Conservation (phyloP, 2,797 vertebrate species). For the Antennarius maculatus region DNA sequence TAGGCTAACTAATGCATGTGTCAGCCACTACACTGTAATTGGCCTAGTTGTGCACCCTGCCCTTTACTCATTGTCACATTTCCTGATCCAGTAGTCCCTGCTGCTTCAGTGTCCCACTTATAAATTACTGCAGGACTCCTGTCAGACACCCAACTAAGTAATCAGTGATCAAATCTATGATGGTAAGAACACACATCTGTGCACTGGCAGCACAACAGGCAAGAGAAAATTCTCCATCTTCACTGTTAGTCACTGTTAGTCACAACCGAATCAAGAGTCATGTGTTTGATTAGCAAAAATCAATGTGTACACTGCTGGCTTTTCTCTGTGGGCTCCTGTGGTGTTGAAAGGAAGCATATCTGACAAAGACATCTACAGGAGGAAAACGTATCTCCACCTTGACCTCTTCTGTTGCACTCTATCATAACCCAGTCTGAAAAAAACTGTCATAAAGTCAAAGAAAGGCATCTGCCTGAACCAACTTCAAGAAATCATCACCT, state of each 20-base stretch:
- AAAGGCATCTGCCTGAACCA: neutral
- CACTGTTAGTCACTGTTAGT: slow-evolving; percentile 61
- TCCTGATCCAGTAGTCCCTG: slow-evolving; percentile 26
- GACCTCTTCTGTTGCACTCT: slow-evolving; percentile 41
- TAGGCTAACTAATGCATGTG: slow-evolving; percentile 50
- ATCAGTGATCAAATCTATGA: slow-evolving; percentile 52
- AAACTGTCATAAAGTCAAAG: slow-evolving; percentile 24
- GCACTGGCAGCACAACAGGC: slow-evolving; percentile 12
- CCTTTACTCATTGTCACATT: slow-evolving; percentile 43
- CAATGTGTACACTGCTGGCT: slow-evolving; percentile 63
- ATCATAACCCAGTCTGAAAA: slow-evolving; percentile 37
- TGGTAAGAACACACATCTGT: slow-evolving; percentile 47
- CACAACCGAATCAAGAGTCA: slow-evolving; percentile 51
- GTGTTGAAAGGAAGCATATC: slow-evolving; percentile 59
- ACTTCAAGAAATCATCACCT: slow-evolving; percentile 37
- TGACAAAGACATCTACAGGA: slow-evolving; percentile 58
- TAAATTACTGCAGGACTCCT: slow-evolving; percentile 53
- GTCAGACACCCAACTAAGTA: slow-evolving; percentile 50
- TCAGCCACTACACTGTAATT: slow-evolving; percentile 41
- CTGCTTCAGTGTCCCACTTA: slow-evolving; percentile 48
- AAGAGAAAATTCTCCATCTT: slow-evolving; percentile 63
- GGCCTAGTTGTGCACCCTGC: slow-evolving; percentile 52
- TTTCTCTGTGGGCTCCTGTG: slow-evolving; percentile 62
- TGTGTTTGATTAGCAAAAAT: slow-evolving; percentile 75
- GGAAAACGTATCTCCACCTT: slow-evolving; percentile 47